Evolutionary conservation across 2,888 invertebrate genomes (phyloP).

Genomic region (Idaea biselata): DNA sequence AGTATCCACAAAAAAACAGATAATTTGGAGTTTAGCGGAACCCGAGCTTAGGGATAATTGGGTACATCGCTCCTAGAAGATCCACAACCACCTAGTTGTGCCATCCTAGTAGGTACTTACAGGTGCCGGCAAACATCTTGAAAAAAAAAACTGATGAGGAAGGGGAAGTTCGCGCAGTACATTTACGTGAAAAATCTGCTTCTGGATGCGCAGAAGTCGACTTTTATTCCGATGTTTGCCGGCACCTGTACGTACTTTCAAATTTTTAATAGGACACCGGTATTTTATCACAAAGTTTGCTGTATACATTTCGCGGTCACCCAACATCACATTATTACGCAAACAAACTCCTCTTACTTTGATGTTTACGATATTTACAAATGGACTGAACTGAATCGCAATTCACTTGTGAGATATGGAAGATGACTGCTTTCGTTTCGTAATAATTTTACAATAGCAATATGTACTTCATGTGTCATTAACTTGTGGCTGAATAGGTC

Average conservation of each 20-base stretch:
- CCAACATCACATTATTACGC: conserved; percentile 32
- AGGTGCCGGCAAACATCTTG: too few relatives aligned
- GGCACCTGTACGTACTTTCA: background rate
- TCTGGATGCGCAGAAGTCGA: too few relatives aligned
- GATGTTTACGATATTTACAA: conserved; percentile 28
- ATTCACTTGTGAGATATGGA: conserved; percentile 22
- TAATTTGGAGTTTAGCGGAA: too few relatives aligned
- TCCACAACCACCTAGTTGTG: too few relatives aligned
- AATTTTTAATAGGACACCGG: background rate
- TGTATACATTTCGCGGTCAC: conserved; percentile 21
- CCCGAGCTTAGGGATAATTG: too few relatives aligned
- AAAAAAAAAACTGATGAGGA: too few relatives aligned
- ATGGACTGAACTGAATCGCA: conserved; percentile 20
- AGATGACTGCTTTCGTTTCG: conserved; percentile 11
- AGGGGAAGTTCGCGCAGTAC: too few relatives aligned
- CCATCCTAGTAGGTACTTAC: too few relatives aligned
- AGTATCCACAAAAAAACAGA: too few relatives aligned
- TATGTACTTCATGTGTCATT: conserved; percentile 4
- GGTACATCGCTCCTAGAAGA: too few relatives aligned
- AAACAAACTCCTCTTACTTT: conserved; percentile 45
- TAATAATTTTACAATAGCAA: conserved; percentile 14
- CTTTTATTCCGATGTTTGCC: too few relatives aligned
- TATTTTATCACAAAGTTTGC: background rate
- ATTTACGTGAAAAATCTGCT: too few relatives aligned
- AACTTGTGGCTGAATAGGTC: background rate